Evolutionary conservation across 2,113 vertebrate genomes (phyloP).

Genomic region (Deroptyus accipitrinus): DNA sequence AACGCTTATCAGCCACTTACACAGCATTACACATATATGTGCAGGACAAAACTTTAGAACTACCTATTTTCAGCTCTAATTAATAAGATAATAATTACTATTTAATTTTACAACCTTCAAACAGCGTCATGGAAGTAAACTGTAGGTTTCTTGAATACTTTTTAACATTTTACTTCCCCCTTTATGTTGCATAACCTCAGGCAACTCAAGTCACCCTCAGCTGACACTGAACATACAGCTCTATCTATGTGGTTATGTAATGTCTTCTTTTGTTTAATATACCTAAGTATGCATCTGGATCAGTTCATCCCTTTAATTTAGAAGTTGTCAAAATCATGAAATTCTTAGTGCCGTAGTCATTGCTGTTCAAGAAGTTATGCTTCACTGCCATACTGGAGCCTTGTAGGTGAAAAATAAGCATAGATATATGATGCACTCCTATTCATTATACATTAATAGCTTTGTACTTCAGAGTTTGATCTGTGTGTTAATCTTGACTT

Average conservation of each 20-base stretch:
- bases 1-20: background rate
- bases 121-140: background rate
- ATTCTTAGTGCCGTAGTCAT: background rate
- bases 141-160: background rate
- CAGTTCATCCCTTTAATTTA: constrained; percentile 55
- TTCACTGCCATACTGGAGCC: background rate
- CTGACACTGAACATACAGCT: constrained; percentile 58
- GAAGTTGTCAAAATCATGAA: constrained; percentile 47
- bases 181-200: constrained; percentile 43
- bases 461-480: background rate
- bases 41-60: background rate
- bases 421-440: background rate
- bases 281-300: constrained; percentile 52
- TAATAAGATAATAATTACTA: background rate
- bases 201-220: constrained; percentile 53
- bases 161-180: background rate
- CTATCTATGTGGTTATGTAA: constrained; percentile 60
- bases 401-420: constrained; percentile 18
- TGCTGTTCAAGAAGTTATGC: constrained; percentile 14
- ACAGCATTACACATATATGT: background rate
- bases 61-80: background rate
- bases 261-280: constrained; percentile 65
- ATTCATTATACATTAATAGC: background rate
- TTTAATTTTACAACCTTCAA: background rate
- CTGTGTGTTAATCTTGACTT: background rate